Conservation (phyloP, 1,140 invertebrate genomes). For the Aleiodes sp. region DNA sequence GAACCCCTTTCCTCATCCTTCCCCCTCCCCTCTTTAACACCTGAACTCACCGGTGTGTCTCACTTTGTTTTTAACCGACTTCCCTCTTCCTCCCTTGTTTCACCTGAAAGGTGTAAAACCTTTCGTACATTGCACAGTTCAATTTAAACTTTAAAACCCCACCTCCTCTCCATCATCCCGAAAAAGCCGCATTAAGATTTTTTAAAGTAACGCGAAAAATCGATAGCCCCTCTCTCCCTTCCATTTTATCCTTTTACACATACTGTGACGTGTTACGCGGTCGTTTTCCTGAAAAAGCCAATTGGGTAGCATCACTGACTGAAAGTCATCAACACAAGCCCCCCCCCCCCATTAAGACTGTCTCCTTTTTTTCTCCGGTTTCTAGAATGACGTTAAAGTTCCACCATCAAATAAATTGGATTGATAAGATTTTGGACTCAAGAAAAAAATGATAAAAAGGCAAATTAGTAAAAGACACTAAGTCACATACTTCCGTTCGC, state of each 20-base stretch:
- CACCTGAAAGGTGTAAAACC: constrained; percentile 6
- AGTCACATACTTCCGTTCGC: background rate
- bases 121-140: constrained; percentile 48
- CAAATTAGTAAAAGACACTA: background rate
- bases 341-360: constrained; percentile 1
- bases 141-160: constrained; percentile 65
- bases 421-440: constrained; percentile 2
- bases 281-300: constrained; percentile 13
- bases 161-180: constrained; percentile 34
- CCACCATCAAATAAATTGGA: background rate
- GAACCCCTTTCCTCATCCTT: constrained; percentile 4
- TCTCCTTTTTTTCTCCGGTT: no score
- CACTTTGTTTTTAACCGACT: constrained; percentile 40
- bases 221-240: constrained; percentile 37
- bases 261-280: constrained; percentile 24
- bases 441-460: background rate
- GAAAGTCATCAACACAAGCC: constrained; percentile 14
- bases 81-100: constrained; percentile 31
- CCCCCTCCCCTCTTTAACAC: constrained; percentile 39
- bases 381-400: background rate
- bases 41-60: constrained; percentile 34
- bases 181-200: constrained; percentile 64
- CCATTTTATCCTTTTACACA: background rate
- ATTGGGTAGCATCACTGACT: constrained; percentile 2
- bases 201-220: constrained; percentile 60